Evolutionary conservation across 2,888 invertebrate species (phyloP).

Genomic region (Pristionchus entomophagus): DNA sequence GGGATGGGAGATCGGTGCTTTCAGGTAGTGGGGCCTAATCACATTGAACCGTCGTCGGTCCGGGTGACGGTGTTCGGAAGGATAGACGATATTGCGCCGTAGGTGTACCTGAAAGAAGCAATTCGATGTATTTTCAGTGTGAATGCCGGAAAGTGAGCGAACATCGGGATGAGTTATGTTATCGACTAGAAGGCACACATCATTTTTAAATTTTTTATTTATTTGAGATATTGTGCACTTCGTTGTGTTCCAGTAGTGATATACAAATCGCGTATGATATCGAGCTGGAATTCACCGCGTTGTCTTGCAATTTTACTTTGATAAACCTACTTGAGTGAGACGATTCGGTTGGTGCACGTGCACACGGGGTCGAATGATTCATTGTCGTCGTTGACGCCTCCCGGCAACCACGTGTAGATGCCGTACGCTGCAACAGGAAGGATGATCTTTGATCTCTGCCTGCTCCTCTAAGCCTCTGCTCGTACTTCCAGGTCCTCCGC

Average conservation of each 20-base stretch:
- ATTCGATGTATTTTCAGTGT: background rate
- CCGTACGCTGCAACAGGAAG: constrained; percentile 58
- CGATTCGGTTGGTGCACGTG: constrained; percentile 44
- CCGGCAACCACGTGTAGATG: constrained; percentile 58
- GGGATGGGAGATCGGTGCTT: background rate
- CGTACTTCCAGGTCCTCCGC: too few species aligned
- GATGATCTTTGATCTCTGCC: too few species aligned
- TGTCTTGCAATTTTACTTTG: too few species aligned
- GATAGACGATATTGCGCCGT: background rate
- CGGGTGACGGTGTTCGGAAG: background rate
- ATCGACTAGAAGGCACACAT: too few species aligned
- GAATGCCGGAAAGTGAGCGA: too few species aligned
- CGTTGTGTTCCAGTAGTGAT: too few species aligned
- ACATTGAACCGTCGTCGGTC: background rate
- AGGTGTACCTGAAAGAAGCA: background rate
- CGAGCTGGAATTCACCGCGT: too few species aligned
- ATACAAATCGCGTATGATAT: too few species aligned
- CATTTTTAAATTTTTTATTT: too few species aligned
- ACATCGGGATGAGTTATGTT: too few species aligned
- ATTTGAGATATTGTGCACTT: too few species aligned
- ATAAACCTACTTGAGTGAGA: background rate
- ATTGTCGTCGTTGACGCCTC: background rate
- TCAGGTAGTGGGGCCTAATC: background rate
- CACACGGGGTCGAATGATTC: background rate
- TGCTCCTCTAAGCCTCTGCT: too few species aligned